Conservation (phyloP, 2,888 invertebrate species). For the Pogonocherus hispidulus region DNA sequence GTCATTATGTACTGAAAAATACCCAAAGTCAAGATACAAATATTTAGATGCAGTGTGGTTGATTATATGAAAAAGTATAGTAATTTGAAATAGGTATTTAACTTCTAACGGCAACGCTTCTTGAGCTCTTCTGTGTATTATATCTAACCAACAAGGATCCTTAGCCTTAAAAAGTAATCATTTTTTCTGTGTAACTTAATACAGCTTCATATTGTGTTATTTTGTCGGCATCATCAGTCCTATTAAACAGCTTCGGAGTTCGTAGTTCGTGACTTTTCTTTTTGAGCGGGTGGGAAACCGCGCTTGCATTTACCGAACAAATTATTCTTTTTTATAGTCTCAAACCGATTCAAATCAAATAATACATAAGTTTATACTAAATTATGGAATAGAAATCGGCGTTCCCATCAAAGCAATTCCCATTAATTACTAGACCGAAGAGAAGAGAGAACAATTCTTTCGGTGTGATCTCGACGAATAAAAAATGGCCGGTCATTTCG, state of each 20-base stretch:
- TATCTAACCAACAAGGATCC: no score
- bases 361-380: constrained; percentile 29
- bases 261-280: not conserved
- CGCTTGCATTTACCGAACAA: constrained; percentile 1
- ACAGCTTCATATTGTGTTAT: no score
- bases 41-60: no score
- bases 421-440: constrained; percentile 33
- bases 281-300: constrained; percentile 6
- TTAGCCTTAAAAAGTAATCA: no score
- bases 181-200: no score
- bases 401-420: constrained; percentile 34
- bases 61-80: no score
- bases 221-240: not conserved
- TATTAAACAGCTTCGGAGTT: not conserved
- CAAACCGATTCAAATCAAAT: constrained; percentile 32
- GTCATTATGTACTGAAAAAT: no score
- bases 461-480: constrained; percentile 26
- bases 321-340: constrained; percentile 2
- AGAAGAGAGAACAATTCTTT: constrained; percentile 28
- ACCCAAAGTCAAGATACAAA: no score
- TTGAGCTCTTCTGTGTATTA: no score
- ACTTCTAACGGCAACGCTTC: no score
- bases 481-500: constrained; percentile 26
- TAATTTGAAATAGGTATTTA: no score
- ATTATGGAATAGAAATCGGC: constrained; percentile 33